Conservation (phyloP, 30 jellyfish, hydroid and myxozoan species). For the Aurelia coerulea region DNA sequence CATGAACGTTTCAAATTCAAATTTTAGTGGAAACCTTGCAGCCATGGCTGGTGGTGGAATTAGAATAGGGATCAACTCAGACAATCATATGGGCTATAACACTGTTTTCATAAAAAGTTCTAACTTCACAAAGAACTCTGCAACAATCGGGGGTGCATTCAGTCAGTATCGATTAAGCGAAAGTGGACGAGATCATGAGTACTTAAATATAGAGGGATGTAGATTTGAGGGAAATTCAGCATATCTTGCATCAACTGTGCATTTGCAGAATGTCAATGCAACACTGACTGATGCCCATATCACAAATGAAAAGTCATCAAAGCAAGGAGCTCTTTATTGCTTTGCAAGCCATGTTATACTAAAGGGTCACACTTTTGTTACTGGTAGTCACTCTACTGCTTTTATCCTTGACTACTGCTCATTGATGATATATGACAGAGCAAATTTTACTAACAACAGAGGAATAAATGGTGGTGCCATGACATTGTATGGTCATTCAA, state of each 20-base stretch:
- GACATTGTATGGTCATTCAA: conserved; percentile 72
- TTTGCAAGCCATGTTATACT: conserved; percentile 17
- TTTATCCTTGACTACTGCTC: conserved; percentile 57
- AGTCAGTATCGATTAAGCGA: conserved; percentile 30
- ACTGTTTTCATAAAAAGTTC: conserved; percentile 7
- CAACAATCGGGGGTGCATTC: conserved; percentile 76
- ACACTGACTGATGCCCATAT: conserved; percentile 9
- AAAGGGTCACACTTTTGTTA: conserved; percentile 2
- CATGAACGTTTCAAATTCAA: conserved; percentile 4
- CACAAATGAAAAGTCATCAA: neutral
- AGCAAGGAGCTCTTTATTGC: conserved; percentile 80
- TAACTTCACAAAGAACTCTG: conserved; percentile 40
- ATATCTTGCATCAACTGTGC: conserved; percentile 18
- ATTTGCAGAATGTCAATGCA: conserved; percentile 31
- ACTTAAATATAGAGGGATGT: conserved; percentile 1
- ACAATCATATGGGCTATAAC: conserved; percentile 18
- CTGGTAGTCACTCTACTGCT: conserved; percentile 50
- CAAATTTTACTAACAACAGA: conserved; percentile 28
- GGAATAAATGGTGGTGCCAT: conserved; percentile 85
- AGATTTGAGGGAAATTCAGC: conserved; percentile 27
- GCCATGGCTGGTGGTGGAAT: conserved; percentile 76
- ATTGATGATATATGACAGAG: conserved; percentile 12
- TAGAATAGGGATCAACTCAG: conserved; percentile 43
- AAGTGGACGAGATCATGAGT: conserved; percentile 5
- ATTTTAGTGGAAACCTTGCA: conserved; percentile 48